These are phyloP conservation scores for Beris morrisii DNA, from an alignment of 2,888 invertebrate species.

Conservation along the genomic window DNA sequence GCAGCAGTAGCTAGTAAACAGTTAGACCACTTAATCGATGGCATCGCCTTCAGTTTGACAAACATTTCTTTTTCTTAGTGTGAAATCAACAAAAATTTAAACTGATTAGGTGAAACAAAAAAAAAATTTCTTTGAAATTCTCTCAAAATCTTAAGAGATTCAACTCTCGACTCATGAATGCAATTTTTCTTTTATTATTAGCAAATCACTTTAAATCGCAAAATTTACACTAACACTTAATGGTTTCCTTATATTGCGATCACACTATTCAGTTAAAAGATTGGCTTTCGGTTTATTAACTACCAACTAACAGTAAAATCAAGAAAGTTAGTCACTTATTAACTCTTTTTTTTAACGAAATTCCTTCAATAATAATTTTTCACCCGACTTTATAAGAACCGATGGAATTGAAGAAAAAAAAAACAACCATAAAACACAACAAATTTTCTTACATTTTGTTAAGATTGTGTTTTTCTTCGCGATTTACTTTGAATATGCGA, in stretches of 20 bases:
- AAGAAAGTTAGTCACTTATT: constrained; percentile 38
- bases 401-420: too few species aligned
- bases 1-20: constrained; percentile 28
- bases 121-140: not conserved
- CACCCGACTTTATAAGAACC: too few species aligned
- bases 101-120: not conserved
- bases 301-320: constrained; percentile 38
- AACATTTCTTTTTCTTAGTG: constrained; percentile 28
- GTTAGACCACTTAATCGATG: constrained; percentile 35
- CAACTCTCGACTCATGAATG: not conserved
- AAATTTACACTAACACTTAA: too few species aligned
- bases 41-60: constrained; percentile 36
- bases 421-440: too few species aligned
- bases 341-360: constrained; percentile 12
- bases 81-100: not conserved
- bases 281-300: constrained; percentile 12
- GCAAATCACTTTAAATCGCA: not conserved
- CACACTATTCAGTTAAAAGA: too few species aligned
- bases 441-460: too few species aligned
- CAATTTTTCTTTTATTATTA: not conserved
- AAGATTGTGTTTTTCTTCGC: too few species aligned
- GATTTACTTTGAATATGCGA: too few species aligned
- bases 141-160: not conserved
- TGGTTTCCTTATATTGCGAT: too few species aligned
- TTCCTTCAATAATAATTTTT: too few species aligned